These are phyloP conservation scores for Danio aesculapii DNA, from an alignment of 2,797 vertebrate genomes.

Conservation along the genomic window DNA sequence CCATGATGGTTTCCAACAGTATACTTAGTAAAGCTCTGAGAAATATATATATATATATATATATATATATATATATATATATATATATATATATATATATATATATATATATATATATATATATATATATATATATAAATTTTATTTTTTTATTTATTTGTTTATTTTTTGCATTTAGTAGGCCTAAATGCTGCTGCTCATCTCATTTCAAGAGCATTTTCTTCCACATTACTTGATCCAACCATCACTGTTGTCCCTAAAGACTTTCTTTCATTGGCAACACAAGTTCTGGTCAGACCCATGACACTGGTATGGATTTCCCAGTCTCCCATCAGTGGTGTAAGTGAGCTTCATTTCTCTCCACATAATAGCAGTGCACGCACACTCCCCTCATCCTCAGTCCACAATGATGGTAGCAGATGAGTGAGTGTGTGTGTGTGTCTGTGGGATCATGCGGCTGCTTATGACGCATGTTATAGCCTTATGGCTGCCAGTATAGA, in stretches of 20 bases:
- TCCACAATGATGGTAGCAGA: slow-evolving; percentile 46
- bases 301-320: slow-evolving; percentile 43
- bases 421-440: slow-evolving; percentile 39
- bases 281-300: slow-evolving; percentile 27
- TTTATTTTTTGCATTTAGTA: not conserved
- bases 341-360: slow-evolving; percentile 26
- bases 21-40: no score
- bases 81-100: no score
- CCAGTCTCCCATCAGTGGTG: slow-evolving; percentile 48
- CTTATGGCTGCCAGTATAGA: slow-evolving; percentile 54
- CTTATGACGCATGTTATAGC: slow-evolving; percentile 59
- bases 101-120: no score
- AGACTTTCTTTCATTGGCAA: slow-evolving; percentile 1
- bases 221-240: not conserved
- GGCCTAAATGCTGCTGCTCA: slow-evolving; percentile 12
- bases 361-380: slow-evolving; percentile 39
- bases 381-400: slow-evolving; percentile 31
- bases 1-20: not conserved
- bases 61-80: no score
- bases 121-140: no score
- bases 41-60: no score
- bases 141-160: no score
- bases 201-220: slow-evolving; percentile 19
- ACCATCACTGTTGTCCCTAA: not conserved
- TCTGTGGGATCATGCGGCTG: slow-evolving; percentile 51